Percentiles rank a stretch among this genome's conserved stretches.
Evolutionary conservation across 2,797 vertebrate species (phyloP).

Genomic region (Sciurus carolinensis): DNA sequence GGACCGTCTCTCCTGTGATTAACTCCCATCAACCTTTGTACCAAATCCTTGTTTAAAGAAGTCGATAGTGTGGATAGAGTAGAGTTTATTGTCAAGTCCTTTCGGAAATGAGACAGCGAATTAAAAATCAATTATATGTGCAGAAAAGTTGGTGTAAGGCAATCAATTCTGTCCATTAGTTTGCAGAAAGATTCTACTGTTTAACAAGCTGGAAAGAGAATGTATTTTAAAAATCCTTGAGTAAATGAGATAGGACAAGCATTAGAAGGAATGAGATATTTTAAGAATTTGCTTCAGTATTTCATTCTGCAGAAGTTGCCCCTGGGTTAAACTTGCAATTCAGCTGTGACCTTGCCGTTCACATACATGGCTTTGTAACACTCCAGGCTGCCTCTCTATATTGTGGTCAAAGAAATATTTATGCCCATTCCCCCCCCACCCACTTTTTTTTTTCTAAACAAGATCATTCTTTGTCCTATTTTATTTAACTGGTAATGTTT

Average conservation of each 20-base stretch:
- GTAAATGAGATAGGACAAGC: slow-evolving; percentile 81
- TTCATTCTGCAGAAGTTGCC: slow-evolving; percentile 86
- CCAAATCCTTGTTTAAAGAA: slow-evolving; percentile 75
- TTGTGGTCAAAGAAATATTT: slow-evolving; percentile 69
- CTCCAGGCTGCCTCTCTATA: slow-evolving; percentile 63
- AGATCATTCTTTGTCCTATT: slow-evolving; percentile 47
- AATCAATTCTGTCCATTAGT: slow-evolving; percentile 86
- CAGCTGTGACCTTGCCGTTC: slow-evolving; percentile 89
- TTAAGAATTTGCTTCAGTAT: slow-evolving; percentile 75
- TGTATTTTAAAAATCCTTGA: slow-evolving; percentile 85
- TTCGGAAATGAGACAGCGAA: slow-evolving; percentile 86
- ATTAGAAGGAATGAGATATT: slow-evolving; percentile 60
- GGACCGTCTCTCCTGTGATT: slow-evolving; percentile 78
- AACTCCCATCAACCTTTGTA: slow-evolving; percentile 80
- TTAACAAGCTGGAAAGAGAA: slow-evolving; percentile 86
- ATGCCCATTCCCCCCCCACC: slow-evolving; percentile 10
- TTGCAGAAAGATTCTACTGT: slow-evolving; percentile 88
- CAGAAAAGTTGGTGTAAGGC: slow-evolving; percentile 85
- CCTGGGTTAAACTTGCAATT: slow-evolving; percentile 92
- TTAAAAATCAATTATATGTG: slow-evolving; percentile 89
- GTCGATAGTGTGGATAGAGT: slow-evolving; percentile 79
- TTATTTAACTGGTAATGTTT: slow-evolving; percentile 62
- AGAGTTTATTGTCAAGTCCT: slow-evolving; percentile 85
- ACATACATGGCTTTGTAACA: slow-evolving; percentile 65
- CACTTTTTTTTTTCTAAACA: neutral